phyloP scores from a whole-genome alignment of 2,113 vertebrate genomes.

The Cephalopterus ornatus region DNA sequence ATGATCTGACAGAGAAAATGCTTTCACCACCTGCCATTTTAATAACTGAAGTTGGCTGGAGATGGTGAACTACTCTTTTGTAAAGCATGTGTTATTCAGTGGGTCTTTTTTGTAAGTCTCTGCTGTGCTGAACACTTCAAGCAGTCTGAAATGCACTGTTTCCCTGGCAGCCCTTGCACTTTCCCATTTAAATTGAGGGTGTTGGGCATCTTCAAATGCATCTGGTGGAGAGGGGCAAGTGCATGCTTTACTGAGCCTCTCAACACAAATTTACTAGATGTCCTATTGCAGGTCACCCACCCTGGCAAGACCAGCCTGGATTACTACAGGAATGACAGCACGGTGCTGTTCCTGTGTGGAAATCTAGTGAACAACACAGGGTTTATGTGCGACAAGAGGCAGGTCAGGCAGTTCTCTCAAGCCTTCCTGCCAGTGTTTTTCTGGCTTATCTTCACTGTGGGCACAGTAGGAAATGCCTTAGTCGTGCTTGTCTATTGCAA shows the following conservation, averaged over 20 bases:
- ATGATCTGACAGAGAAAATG: neutral
- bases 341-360: neutral
- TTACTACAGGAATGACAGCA: neutral
- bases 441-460: slow-evolving; percentile 83
- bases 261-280: neutral
- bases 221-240: neutral
- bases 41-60: neutral
- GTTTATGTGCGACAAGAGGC: slow-evolving; percentile 67
- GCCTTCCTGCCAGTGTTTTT: slow-evolving; percentile 79
- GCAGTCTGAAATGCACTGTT: neutral
- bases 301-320: neutral
- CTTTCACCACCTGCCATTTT: neutral
- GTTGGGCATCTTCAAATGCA: neutral
- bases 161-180: neutral
- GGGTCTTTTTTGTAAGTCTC: neutral
- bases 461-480: slow-evolving; percentile 80
- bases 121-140: neutral
- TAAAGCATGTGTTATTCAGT: neutral
- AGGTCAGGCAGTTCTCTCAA: slow-evolving; percentile 73
- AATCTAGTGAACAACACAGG: neutral
- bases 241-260: neutral
- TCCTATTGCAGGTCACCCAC: slow-evolving; percentile 24
- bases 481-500: slow-evolving; percentile 83
- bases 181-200: neutral
- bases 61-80: neutral